Conservation (phyloP, 2,888 invertebrate species). For the Epistrophe eligans region DNA sequence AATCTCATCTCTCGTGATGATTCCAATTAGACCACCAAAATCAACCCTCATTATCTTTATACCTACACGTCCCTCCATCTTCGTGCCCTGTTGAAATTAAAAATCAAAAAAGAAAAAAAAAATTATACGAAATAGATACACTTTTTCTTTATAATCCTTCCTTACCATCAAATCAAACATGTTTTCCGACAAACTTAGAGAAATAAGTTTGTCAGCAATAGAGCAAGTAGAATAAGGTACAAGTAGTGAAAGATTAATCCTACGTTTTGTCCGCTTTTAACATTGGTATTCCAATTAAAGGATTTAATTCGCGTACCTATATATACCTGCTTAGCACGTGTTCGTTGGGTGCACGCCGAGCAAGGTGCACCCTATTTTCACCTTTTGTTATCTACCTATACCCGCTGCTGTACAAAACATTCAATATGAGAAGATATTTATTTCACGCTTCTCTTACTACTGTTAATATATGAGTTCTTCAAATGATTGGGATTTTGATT, state of each 20-base stretch:
- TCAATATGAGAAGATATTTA: constrained; percentile 57
- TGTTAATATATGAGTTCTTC: constrained; percentile 47
- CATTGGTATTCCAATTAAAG: constrained; percentile 73
- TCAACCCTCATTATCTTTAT: constrained; percentile 20
- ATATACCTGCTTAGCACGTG: constrained; percentile 63
- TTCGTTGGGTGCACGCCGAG: constrained; percentile 49
- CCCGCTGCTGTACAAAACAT: constrained; percentile 16
- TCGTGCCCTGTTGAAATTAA: constrained; percentile 43
- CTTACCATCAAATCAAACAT: constrained; percentile 23
- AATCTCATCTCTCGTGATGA: constrained; percentile 32
- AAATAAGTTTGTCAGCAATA: constrained; percentile 6
- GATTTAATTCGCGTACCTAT: constrained; percentile 71
- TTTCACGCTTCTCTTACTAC: constrained; percentile 65
- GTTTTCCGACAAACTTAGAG: constrained; percentile 34
- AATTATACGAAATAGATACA: constrained; percentile 39
- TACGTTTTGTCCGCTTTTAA: constrained; percentile 1
- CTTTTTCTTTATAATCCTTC: constrained; percentile 32
- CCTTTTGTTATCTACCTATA: constrained; percentile 58
- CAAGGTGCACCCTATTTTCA: constrained; percentile 68
- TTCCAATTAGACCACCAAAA: constrained; percentile 59
- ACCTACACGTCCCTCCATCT: not conserved
- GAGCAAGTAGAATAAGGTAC: not conserved
- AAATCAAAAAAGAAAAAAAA: constrained; percentile 29
- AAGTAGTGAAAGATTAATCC: constrained; percentile 17
- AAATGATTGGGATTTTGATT: constrained; percentile 72